Percentiles rank a stretch among this genome's conserved stretches.
phyloP scores from a whole-genome alignment of 2,888 invertebrate species.

The Tenthredo livida region DNA sequence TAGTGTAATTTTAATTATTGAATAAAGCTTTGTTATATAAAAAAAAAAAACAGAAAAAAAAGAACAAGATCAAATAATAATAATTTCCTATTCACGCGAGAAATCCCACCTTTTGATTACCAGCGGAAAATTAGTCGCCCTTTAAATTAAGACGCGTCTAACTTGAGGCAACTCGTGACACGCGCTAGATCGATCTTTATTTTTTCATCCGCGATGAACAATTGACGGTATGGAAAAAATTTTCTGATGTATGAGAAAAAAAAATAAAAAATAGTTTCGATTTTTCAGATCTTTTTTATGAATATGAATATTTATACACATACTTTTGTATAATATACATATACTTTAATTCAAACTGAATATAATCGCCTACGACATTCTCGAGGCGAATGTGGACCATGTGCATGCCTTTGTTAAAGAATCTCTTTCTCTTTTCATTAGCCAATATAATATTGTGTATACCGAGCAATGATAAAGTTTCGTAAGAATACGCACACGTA shows the following conservation, averaged over 20 bases:
- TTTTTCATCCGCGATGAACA: background rate
- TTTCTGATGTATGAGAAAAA: background rate
- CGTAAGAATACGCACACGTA: background rate
- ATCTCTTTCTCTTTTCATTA: slow-evolving; percentile 45
- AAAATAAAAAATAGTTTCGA: background rate
- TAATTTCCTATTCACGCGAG: background rate
- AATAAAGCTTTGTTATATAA: slow-evolving; percentile 68
- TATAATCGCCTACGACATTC: slow-evolving; percentile 11
- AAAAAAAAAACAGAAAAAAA: background rate
- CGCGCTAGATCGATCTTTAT: background rate
- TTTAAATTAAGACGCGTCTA: background rate
- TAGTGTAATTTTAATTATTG: slow-evolving; percentile 62
- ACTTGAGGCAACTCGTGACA: slow-evolving; percentile 13
- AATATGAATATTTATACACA: background rate
- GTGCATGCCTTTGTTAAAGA: slow-evolving; percentile 8
- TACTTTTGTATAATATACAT: background rate
- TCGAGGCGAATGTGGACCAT: slow-evolving; percentile 43
- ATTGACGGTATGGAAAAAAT: background rate
- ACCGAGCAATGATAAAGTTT: background rate
- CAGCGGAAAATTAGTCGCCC: background rate
- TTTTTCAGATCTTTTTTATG: background rate
- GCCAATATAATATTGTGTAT: slow-evolving; percentile 14
- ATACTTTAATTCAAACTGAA: background rate
- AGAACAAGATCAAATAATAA: background rate
- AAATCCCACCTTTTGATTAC: background rate